phyloP scores from a whole-genome alignment of 1,140 invertebrate species.

The Musca vetustissima region DNA sequence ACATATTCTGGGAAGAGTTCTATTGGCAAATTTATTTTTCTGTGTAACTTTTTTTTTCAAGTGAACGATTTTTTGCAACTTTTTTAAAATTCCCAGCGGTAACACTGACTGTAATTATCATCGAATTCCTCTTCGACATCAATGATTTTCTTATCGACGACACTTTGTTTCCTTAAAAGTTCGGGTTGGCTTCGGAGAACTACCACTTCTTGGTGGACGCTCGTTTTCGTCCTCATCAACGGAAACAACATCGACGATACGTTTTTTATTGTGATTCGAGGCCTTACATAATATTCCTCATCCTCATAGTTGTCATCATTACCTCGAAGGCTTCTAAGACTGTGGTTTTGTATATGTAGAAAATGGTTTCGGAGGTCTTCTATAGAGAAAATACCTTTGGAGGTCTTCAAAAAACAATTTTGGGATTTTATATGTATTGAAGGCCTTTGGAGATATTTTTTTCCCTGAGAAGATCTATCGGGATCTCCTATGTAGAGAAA shows the following conservation, averaged over 20 bases:
- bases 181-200: conserved; percentile 37
- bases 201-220: conserved; percentile 1
- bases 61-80: too few relatives aligned
- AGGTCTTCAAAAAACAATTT: too few relatives aligned
- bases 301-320: conserved; percentile 59
- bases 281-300: conserved; percentile 56
- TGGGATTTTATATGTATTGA: too few relatives aligned
- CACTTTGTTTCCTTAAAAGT: conserved; percentile 39
- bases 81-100: too few relatives aligned
- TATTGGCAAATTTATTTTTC: too few relatives aligned
- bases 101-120: too few relatives aligned
- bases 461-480: too few relatives aligned
- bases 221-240: conserved; percentile 28
- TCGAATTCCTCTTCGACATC: conserved; percentile 43
- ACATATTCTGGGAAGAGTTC: too few relatives aligned
- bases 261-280: conserved; percentile 27
- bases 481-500: too few relatives aligned
- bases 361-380: too few relatives aligned
- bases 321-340: conserved; percentile 37
- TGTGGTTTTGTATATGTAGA: too few relatives aligned
- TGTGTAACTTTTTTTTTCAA: too few relatives aligned
- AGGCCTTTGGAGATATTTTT: conserved; percentile 74
- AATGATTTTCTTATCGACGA: conserved; percentile 40
- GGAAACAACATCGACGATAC: background rate
- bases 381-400: conserved; percentile 66